Conservation (phyloP, 1,140 invertebrate species). For the Wiebesia pumilae region DNA sequence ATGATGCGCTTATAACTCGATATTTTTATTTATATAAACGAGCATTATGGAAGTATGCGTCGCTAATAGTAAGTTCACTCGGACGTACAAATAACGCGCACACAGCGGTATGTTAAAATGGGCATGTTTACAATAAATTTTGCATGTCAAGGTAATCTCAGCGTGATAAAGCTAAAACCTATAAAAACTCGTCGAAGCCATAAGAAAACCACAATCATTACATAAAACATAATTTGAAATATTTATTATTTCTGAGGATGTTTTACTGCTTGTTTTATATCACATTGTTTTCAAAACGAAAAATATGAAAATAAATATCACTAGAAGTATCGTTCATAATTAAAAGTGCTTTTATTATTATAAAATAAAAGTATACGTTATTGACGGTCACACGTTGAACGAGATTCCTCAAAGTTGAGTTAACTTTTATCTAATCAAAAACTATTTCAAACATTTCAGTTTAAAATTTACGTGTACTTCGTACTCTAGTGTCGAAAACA, state of each 20-base stretch:
- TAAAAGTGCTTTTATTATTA: neutral
- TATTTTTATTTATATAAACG: no score
- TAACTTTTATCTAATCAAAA: no score
- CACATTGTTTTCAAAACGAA: neutral
- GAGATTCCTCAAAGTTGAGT: no score
- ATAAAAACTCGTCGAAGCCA: constrained; percentile 18
- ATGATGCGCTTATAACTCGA: no score
- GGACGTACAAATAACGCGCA: no score
- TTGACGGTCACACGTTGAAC: neutral
- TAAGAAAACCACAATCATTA: constrained; percentile 9
- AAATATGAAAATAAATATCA: neutral
- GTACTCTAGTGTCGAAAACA: no score
- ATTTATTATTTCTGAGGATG: neutral
- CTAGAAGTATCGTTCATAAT: neutral
- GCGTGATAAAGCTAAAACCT: neutral
- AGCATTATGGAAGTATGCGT: no score
- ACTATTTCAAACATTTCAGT: no score
- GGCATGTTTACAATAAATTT: neutral
- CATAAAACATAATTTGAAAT: constrained; percentile 13
- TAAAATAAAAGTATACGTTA: neutral
- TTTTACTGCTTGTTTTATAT: constrained; percentile 1
- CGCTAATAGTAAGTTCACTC: no score
- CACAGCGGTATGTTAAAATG: neutral
- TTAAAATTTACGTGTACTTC: no score
- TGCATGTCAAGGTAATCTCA: constrained; percentile 4